Conservation (phyloP, 1,140 invertebrate species). For the Riptortus pedestris region DNA sequence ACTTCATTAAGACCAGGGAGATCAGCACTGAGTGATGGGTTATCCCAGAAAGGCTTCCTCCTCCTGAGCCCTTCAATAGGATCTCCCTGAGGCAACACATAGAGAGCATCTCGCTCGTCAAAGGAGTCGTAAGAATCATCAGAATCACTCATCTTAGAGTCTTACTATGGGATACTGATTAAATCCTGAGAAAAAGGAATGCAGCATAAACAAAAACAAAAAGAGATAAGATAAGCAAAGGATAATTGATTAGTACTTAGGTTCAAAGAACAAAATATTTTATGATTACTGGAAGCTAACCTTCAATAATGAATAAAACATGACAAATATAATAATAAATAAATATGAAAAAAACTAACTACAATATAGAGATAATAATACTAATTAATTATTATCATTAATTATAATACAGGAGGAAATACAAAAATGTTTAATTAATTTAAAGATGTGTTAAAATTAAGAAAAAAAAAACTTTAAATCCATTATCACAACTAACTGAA, state of each 20-base stretch:
- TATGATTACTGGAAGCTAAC: no score
- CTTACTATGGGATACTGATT: background rate
- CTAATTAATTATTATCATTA: no score
- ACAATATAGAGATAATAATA: no score
- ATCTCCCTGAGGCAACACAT: background rate
- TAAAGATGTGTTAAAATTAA: no score
- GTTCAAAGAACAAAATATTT: background rate
- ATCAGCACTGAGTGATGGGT: slow-evolving; percentile 27
- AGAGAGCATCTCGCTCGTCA: slow-evolving; percentile 26
- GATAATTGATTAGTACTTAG: background rate
- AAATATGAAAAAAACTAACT: no score
- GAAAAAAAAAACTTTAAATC: no score
- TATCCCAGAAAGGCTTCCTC: slow-evolving; percentile 18
- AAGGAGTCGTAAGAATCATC: slow-evolving; percentile 31
- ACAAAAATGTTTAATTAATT: no score
- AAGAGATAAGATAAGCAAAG: background rate
- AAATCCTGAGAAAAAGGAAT: background rate
- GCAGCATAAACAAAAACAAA: background rate
- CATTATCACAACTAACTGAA: no score
- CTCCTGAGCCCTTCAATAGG: background rate
- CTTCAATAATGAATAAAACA: no score
- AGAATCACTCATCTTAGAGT: slow-evolving; percentile 32
- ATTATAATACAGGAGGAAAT: no score
- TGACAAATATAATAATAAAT: no score
- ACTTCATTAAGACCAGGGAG: slow-evolving; percentile 32